Conservation (phyloP, 2,113 vertebrate species). For the Neogobius melanostomus region DNA sequence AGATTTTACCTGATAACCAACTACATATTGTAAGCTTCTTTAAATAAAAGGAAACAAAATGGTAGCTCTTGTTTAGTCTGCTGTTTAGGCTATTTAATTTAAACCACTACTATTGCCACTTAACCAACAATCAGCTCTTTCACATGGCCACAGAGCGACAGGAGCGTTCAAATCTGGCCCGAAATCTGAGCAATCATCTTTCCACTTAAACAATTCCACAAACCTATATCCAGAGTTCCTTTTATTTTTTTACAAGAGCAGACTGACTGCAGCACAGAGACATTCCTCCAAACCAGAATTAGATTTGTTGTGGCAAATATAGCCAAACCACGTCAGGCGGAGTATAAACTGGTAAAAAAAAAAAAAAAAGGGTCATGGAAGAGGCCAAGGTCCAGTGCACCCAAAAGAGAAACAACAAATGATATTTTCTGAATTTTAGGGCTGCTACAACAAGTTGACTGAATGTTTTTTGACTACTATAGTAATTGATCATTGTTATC, state of each 20-base stretch:
- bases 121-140: constrained; percentile 63
- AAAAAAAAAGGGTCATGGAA: constrained; percentile 31
- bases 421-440: too few species aligned
- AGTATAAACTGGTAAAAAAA: constrained; percentile 28
- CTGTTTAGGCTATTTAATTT: constrained; percentile 32
- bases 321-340: constrained; percentile 38
- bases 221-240: constrained; percentile 17
- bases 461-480: too few species aligned
- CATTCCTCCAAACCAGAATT: constrained; percentile 6
- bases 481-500: too few species aligned
- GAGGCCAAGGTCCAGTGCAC: constrained; percentile 36
- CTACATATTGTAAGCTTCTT: not conserved
- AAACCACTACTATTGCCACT: constrained; percentile 39
- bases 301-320: constrained; percentile 30
- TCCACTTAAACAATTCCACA: constrained; percentile 55
- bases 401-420: constrained; percentile 9
- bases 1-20: not conserved
- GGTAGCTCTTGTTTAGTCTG: not conserved
- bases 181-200: constrained; percentile 45
- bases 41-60: not conserved
- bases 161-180: constrained; percentile 50
- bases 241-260: constrained; percentile 1
- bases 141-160: constrained; percentile 41
- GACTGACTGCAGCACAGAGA: constrained; percentile 2
- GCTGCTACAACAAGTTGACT: too few species aligned